These are phyloP conservation scores for Drosophila mettleri DNA, from an alignment of 2,888 invertebrate genomes.

Conservation along the genomic window DNA sequence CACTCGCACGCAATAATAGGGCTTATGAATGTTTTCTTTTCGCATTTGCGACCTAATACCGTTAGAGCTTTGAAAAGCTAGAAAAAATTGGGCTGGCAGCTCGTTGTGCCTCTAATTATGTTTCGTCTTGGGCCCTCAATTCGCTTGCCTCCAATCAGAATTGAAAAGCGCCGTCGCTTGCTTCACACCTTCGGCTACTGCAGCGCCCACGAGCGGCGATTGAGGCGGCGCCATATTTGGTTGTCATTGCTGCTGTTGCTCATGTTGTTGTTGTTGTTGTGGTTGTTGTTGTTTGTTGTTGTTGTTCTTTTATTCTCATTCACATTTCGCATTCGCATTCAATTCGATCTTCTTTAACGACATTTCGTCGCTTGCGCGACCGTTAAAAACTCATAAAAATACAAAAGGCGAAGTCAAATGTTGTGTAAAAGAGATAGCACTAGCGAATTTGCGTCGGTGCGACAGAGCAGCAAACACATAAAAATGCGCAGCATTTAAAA, in stretches of 20 bases:
- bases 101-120: constrained; percentile 8
- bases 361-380: constrained; percentile 53
- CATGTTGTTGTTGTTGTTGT: constrained; percentile 16
- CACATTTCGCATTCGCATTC: constrained; percentile 70
- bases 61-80: constrained; percentile 6
- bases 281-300: constrained; percentile 30
- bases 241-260: constrained; percentile 26
- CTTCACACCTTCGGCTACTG: constrained; percentile 62
- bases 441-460: constrained; percentile 11
- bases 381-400: constrained; percentile 61
- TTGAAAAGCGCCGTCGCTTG: constrained; percentile 41
- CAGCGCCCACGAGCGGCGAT: constrained; percentile 48
- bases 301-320: constrained; percentile 44
- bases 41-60: constrained; percentile 3
- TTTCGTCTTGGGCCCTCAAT: not conserved
- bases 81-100: constrained; percentile 4
- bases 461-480: constrained; percentile 27
- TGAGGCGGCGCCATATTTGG: constrained; percentile 72
- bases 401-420: constrained; percentile 53
- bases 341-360: constrained; percentile 77
- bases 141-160: constrained; percentile 15
- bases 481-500: constrained; percentile 60
- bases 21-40: not conserved
- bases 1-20: constrained; percentile 1
- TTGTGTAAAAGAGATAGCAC: constrained; percentile 10